A percentile compares a stretch with the other conserved stretches of the same genome.
Conservation (phyloP, 53 echinoderm and acorn worm genomes). For the Echinometra lucunter region DNA sequence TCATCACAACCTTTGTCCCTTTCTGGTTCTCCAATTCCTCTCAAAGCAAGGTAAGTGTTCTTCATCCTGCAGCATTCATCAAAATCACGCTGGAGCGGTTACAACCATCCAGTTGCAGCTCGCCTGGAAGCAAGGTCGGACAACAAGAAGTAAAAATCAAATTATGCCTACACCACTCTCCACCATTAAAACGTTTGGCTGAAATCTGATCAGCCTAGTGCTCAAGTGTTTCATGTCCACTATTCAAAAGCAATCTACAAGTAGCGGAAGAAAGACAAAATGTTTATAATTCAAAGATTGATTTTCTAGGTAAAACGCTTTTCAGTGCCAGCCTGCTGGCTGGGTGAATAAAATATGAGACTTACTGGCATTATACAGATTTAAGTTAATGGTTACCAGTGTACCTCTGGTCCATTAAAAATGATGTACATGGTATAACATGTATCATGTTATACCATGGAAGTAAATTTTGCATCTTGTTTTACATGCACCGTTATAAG, state of each 20-base stretch:
- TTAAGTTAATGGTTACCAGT: not conserved
- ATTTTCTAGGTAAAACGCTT: constrained; percentile 28
- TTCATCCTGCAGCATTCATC: too few relatives aligned
- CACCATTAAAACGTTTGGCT: not conserved
- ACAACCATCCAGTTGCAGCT: not conserved
- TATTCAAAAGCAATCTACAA: not conserved
- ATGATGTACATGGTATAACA: not conserved
- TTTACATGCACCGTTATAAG: not conserved
- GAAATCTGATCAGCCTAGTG: constrained; percentile 36
- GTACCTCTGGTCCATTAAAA: not conserved
- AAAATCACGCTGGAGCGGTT: not conserved
- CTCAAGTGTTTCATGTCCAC: constrained; percentile 15
- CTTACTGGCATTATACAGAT: not conserved
- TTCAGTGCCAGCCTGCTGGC: not conserved
- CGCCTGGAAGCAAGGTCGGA: not conserved
- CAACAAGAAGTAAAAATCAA: not conserved
- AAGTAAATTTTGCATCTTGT: not conserved
- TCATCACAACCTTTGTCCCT: not conserved
- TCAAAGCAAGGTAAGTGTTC: not conserved
- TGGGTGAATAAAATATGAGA: not conserved
- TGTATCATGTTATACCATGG: not conserved
- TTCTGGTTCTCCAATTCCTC: constrained; percentile 6
- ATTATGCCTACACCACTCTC: constrained; percentile 37
- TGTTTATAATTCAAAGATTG: constrained; percentile 33
- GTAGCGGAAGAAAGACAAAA: constrained; percentile 39